Percentiles rank a stretch among this genome's conserved stretches.
Evolutionary conservation across 2,797 vertebrate species (phyloP).

Genomic region (Eulemur coronatus): DNA sequence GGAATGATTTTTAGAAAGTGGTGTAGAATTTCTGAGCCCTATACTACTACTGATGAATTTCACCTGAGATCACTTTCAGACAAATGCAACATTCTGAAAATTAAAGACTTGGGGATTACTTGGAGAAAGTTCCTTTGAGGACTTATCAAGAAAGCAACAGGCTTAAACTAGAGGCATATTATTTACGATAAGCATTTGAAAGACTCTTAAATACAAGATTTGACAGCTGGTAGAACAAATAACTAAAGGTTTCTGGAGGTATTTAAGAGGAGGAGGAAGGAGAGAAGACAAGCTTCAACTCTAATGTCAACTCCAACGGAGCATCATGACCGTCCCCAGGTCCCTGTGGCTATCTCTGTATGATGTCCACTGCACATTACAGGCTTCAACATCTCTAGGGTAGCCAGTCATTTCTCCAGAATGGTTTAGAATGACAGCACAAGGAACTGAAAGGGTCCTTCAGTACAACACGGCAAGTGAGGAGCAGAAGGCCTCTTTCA

Average conservation of each 20-base stretch:
- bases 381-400: background rate
- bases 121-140: background rate
- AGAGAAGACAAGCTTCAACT: background rate
- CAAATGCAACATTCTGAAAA: slow-evolving; percentile 15
- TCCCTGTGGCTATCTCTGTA: background rate
- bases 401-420: background rate
- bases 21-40: background rate
- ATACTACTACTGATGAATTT: background rate
- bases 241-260: no score
- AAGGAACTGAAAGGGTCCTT: background rate
- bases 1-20: background rate
- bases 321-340: background rate
- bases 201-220: background rate
- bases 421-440: background rate
- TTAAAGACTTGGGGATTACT: background rate
- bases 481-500: no score
- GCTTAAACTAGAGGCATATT: background rate
- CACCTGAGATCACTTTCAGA: background rate
- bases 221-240: background rate
- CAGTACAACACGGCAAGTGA: background rate
- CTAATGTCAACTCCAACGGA: background rate
- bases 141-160: background rate
- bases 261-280: background rate
- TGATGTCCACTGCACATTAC: no score
- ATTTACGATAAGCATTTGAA: background rate